These are phyloP conservation scores for Griposia aprilina DNA, from an alignment of 2,888 invertebrate genomes.

Conservation along the genomic window DNA sequence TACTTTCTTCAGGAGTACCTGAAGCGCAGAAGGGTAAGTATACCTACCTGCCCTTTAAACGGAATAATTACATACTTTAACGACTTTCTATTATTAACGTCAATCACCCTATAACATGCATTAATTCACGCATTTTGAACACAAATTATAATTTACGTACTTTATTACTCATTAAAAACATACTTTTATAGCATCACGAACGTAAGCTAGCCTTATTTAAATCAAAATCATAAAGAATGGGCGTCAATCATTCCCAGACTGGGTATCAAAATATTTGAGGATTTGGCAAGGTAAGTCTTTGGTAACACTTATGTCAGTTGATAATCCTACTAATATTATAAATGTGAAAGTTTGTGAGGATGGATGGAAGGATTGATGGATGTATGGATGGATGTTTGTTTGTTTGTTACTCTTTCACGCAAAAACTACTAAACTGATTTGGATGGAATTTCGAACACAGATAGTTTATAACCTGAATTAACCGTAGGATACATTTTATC, in stretches of 20 bases:
- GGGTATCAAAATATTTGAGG: no score
- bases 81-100: neutral
- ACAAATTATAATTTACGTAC: neutral
- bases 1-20: neutral
- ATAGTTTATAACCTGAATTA: no score
- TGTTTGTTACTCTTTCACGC: no score
- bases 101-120: slow-evolving; percentile 34
- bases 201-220: neutral
- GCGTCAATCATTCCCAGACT: no score
- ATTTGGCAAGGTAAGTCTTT: neutral
- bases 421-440: no score
- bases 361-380: no score
- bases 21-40: neutral
- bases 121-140: slow-evolving; percentile 15
- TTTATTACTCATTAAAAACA: neutral
- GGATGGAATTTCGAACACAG: no score
- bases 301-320: neutral
- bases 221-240: neutral
- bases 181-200: neutral
- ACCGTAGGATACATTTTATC: no score
- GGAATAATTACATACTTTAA: slow-evolving; percentile 15
- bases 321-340: no score
- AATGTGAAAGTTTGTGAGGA: no score
- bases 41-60: neutral
- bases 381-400: no score